Conservation (phyloP, 2,113 vertebrate species). For the Glaucomys volans region DNA sequence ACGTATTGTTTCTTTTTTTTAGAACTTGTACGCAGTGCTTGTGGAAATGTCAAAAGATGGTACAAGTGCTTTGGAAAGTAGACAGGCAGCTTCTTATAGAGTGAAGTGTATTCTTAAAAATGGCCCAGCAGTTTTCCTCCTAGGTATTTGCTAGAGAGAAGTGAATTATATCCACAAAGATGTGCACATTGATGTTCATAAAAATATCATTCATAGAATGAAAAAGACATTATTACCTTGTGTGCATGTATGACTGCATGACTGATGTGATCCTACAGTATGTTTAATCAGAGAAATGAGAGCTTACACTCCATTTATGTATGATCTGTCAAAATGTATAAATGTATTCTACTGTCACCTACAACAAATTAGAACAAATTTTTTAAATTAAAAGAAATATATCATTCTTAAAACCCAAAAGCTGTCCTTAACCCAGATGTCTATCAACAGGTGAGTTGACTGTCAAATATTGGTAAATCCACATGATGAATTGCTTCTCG, state of each 20-base stretch:
- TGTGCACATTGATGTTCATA: not conserved
- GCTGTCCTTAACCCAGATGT: rapidly evolving
- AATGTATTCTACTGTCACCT: no score
- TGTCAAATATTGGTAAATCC: no score
- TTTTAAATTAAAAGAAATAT: not conserved
- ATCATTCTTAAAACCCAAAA: not conserved
- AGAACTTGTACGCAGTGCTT: not conserved
- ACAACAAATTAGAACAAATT: no score
- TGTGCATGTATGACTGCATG: no score
- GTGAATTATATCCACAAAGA: not conserved
- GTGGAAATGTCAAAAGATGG: not conserved
- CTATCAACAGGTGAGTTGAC: rapidly evolving
- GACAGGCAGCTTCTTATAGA: not conserved
- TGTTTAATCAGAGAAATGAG: no score
- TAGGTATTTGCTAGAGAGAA: not conserved
- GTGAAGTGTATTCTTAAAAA: not conserved
- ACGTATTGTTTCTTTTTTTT: not conserved
- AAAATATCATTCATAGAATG: no score
- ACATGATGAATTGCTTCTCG: rapidly evolving
- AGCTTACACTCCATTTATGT: no score
- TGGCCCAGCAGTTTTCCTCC: not conserved
- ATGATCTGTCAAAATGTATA: no score
- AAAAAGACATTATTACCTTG: no score
- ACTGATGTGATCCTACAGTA: no score
- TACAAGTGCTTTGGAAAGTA: not conserved